phyloP scores from a whole-genome alignment of 2,888 invertebrate species.

The Ormyrus pomaceus region DNA sequence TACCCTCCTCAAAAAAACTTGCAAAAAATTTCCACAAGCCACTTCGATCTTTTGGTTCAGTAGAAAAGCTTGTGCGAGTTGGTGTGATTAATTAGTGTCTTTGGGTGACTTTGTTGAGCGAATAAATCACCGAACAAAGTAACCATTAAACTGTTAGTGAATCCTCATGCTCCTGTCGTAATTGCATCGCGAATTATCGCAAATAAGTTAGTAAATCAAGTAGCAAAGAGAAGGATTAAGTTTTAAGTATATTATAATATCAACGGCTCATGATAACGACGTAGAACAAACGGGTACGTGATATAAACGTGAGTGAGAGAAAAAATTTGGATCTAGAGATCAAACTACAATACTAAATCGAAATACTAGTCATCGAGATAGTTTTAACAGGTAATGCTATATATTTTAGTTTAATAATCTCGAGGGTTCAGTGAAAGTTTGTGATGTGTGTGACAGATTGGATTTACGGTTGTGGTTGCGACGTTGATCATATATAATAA shows the following conservation, averaged over 20 bases:
- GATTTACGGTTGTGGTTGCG: conserved; percentile 26
- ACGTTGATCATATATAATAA: conserved; percentile 32
- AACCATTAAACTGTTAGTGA: conserved; percentile 18
- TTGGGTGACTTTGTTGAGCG: conserved; percentile 30
- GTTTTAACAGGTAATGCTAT: neutral
- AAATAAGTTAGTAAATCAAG: conserved; percentile 33
- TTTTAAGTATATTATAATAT: conserved; percentile 34
- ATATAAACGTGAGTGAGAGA: conserved; percentile 35
- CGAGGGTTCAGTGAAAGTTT: conserved; percentile 29
- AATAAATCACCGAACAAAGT: conserved; percentile 33
- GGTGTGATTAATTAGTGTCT: conserved; percentile 20
- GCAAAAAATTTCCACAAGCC: conserved; percentile 31
- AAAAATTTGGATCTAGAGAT: conserved; percentile 48
- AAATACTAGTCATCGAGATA: conserved; percentile 39
- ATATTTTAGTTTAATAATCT: conserved; percentile 10
- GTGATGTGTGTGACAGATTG: conserved; percentile 26
- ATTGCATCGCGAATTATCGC: conserved; percentile 25
- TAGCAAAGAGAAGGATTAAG: conserved; percentile 6
- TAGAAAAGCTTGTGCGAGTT: conserved; percentile 33
- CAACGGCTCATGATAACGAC: conserved; percentile 33
- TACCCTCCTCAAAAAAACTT: conserved; percentile 46
- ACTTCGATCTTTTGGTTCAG: conserved; percentile 10
- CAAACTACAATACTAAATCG: conserved; percentile 42
- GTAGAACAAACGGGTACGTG: conserved; percentile 35
- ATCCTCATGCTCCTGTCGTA: conserved; percentile 37